Conservation (phyloP, 2,113 vertebrate species). For the western clawed frog (Xenopus tropicalis) region DNA sequence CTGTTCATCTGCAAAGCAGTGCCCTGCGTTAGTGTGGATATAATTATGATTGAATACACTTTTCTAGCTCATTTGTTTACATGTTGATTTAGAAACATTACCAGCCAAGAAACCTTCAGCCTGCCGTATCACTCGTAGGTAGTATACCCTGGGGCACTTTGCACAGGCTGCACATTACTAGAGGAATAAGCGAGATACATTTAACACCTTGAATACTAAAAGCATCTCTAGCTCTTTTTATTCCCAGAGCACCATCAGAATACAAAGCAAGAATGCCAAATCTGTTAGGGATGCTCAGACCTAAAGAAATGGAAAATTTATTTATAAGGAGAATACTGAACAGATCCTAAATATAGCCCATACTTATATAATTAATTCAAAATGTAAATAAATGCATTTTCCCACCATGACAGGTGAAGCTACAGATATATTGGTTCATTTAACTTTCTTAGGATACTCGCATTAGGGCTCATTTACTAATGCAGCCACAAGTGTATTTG, state of each 20-base stretch:
- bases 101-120: conserved; percentile 17
- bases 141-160: background rate
- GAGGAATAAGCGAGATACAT: background rate
- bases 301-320: background rate
- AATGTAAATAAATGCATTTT: too few species aligned
- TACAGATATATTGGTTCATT: too few species aligned
- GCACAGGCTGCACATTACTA: background rate
- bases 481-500: too few species aligned
- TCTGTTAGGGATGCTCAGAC: background rate
- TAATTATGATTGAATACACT: conserved; percentile 33
- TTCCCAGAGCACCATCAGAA: background rate
- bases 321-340: too few species aligned
- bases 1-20: background rate
- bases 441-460: too few species aligned
- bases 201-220: background rate
- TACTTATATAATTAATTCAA: background rate
- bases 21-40: conserved; percentile 18
- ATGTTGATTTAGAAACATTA: conserved; percentile 32
- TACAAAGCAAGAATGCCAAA: background rate
- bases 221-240: background rate
- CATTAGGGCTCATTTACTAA: too few species aligned
- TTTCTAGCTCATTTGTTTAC: conserved; percentile 37
- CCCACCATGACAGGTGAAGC: too few species aligned
- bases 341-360: background rate
- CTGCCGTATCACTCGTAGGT: conserved; percentile 4